Evolutionary conservation across 2,113 vertebrate species (phyloP).

Genomic region (Cynopterus brachyotis): DNA sequence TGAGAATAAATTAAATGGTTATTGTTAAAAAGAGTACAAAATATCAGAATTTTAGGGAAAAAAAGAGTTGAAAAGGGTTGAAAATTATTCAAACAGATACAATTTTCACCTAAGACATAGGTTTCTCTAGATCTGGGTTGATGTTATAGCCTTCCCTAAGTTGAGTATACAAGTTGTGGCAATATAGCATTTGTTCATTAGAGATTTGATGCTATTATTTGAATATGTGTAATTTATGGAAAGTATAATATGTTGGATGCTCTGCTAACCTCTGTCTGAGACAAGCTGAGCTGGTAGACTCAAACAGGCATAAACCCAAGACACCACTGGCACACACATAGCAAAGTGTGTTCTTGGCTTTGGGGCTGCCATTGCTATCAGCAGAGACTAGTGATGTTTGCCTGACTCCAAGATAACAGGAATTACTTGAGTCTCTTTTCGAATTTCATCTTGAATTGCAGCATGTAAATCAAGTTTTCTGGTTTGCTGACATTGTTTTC

Average conservation of each 20-base stretch:
- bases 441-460: constrained; percentile 57
- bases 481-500: background rate
- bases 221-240: background rate
- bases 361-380: constrained; percentile 54
- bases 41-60: background rate
- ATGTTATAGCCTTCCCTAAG: background rate
- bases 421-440: constrained; percentile 62
- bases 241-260: background rate
- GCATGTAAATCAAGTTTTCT: background rate
- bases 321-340: background rate
- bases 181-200: background rate
- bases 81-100: background rate
- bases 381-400: constrained; percentile 67
- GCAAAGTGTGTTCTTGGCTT: constrained; percentile 62
- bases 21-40: background rate
- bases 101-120: background rate
- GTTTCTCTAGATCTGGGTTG: background rate
- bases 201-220: background rate
- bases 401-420: constrained; percentile 60
- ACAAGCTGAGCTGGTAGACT: constrained; percentile 22
- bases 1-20: background rate
- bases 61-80: background rate
- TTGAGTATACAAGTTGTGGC: background rate
- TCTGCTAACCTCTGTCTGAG: background rate
- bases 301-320: background rate